A percentile compares a stretch with the other conserved stretches of the same genome.
Evolutionary conservation across 1,140 invertebrate genomes (phyloP).

Genomic region (Stratiolaelaps scimitus): DNA sequence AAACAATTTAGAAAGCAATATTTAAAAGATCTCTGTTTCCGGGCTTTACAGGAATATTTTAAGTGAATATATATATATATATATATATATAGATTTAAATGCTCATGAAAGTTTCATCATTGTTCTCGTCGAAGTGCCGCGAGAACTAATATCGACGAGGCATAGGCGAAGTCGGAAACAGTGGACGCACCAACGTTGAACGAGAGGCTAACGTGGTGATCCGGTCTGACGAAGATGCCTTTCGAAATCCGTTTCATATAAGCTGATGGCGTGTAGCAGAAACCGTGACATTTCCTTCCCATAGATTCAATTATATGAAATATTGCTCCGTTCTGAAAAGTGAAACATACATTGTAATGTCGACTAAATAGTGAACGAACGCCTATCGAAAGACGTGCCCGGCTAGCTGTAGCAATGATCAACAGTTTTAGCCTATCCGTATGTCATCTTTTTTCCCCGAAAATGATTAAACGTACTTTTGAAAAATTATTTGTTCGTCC

Average conservation of each 20-base stretch:
- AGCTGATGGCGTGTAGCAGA: not conserved
- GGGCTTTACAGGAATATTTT: too few species aligned
- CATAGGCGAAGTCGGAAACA: not conserved
- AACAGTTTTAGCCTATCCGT: not conserved
- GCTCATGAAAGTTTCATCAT: not conserved
- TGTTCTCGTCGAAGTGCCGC: too few species aligned
- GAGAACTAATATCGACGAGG: too few species aligned
- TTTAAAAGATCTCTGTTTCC: too few species aligned
- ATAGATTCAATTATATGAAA: slow-evolving; percentile 9
- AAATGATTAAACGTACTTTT: not conserved
- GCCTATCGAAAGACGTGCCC: too few species aligned
- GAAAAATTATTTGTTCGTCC: not conserved
- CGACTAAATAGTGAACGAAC: too few species aligned
- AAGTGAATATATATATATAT: not conserved
- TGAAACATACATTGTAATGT: not conserved
- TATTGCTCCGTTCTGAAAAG: not conserved
- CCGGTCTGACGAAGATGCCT: not conserved
- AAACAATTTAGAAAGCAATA: too few species aligned
- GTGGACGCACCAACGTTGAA: not conserved
- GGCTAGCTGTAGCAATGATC: too few species aligned
- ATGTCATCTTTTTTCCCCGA: not conserved
- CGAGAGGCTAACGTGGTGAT: not conserved
- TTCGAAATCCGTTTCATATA: not conserved
- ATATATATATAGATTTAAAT: not conserved
- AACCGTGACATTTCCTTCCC: not conserved